phyloP scores from a whole-genome alignment of 2,113 vertebrate species.

The Poecilia latipinna region DNA sequence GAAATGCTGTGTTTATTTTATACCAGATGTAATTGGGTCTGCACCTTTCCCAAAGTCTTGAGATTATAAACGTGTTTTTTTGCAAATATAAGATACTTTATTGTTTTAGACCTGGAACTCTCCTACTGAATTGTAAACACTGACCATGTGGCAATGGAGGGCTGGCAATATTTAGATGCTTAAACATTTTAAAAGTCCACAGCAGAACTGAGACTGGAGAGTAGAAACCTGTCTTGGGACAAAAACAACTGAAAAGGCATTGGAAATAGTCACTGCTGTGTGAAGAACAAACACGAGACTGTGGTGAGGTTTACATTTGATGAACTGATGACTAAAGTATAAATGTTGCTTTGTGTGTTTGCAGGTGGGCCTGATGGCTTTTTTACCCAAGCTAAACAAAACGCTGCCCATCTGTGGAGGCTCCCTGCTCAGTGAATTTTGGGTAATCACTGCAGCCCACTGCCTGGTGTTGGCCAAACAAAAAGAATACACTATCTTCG shows the following conservation, averaged over 20 bases:
- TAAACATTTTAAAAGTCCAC: too few relatives aligned
- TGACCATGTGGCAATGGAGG: too few relatives aligned
- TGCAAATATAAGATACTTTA: not conserved
- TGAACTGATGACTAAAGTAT: not conserved
- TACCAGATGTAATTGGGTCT: too few relatives aligned
- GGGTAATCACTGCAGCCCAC: conserved; percentile 93
- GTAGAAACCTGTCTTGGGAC: too few relatives aligned
- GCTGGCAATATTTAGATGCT: too few relatives aligned
- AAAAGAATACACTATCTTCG: conserved; percentile 65
- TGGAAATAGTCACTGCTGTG: not conserved
- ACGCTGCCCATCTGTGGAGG: conserved; percentile 84
- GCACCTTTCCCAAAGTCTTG: not conserved
- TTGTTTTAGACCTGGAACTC: not conserved
- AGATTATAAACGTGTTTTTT: not conserved
- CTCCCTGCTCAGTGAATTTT: conserved; percentile 86
- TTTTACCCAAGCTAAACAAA: not conserved
- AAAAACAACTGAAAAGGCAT: too few relatives aligned
- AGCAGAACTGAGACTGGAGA: too few relatives aligned
- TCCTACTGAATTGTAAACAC: too few relatives aligned
- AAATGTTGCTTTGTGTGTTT: conserved; percentile 19
- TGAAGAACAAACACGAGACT: not conserved
- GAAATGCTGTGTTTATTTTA: too few relatives aligned
- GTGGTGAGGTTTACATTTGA: too few relatives aligned
- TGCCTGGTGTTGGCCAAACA: conserved; percentile 70
- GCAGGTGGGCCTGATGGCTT: conserved; percentile 83